These are phyloP conservation scores for Helostoma temminkii DNA, from an alignment of 2,797 vertebrate species.

Conservation along the genomic window DNA sequence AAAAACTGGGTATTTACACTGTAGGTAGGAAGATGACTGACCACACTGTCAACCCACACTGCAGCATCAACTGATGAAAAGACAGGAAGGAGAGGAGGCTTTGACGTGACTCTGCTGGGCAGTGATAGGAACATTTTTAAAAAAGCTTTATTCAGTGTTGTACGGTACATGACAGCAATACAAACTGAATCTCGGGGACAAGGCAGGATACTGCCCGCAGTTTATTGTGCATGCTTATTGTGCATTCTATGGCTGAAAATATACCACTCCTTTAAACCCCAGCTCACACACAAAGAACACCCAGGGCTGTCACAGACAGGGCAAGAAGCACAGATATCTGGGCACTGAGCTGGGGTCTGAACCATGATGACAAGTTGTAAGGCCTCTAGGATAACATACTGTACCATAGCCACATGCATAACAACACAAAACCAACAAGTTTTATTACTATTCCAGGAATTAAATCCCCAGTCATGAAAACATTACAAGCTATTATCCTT, in stretches of 20 bases:
- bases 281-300: slow-evolving; percentile 24
- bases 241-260: slow-evolving; percentile 61
- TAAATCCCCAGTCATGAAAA: slow-evolving; percentile 48
- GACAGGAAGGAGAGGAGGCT: slow-evolving; percentile 34
- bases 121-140: slow-evolving; percentile 45
- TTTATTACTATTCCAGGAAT: slow-evolving; percentile 37
- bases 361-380: slow-evolving; percentile 51
- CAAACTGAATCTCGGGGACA: slow-evolving; percentile 62
- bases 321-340: slow-evolving; percentile 2
- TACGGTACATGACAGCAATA: slow-evolving; percentile 47
- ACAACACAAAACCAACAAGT: background rate
- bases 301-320: slow-evolving; percentile 13
- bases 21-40: slow-evolving; percentile 35
- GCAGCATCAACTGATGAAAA: slow-evolving; percentile 46
- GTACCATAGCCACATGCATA: slow-evolving; percentile 27
- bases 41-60: slow-evolving; percentile 48
- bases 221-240: slow-evolving; percentile 64
- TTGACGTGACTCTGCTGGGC: slow-evolving; percentile 54
- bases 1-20: slow-evolving; percentile 57
- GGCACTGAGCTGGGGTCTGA: slow-evolving; percentile 41
- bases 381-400: slow-evolving; percentile 62
- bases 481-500: slow-evolving; percentile 43
- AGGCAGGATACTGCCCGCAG: slow-evolving; percentile 65
- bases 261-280: slow-evolving; percentile 25
- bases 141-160: slow-evolving; percentile 52